Percentiles rank a stretch among this genome's conserved stretches.
These are phyloP conservation scores for Hesperia comma DNA, from an alignment of 2,888 invertebrate genomes.

Conservation along the genomic window DNA sequence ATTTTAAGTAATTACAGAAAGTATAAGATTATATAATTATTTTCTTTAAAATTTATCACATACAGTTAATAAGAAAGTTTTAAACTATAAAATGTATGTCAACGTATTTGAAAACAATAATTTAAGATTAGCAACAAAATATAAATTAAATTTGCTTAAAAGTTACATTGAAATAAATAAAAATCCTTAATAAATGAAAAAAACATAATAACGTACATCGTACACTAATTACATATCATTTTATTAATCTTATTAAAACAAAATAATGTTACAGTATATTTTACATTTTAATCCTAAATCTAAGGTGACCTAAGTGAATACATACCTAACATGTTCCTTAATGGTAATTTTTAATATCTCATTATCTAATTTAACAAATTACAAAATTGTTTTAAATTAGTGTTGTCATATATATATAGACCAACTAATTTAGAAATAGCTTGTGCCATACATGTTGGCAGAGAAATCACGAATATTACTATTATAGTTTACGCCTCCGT, in stretches of 20 bases:
- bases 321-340: no score
- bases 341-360: no score
- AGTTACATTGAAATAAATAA: background rate
- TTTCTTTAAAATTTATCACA: background rate
- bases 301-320: no score
- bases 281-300: background rate
- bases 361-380: no score
- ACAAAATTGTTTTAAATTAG: background rate
- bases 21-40: background rate
- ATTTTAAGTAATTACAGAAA: background rate
- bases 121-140: background rate
- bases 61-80: background rate
- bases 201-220: background rate
- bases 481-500: background rate
- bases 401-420: background rate
- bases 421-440: constrained; percentile 39
- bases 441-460: constrained; percentile 42
- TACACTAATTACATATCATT: background rate
- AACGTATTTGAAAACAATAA: background rate
- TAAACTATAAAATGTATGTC: background rate
- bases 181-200: no score
- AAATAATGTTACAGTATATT: background rate
- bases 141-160: background rate
- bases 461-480: constrained; percentile 42
- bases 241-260: no score